Percentiles rank a stretch among this genome's conserved stretches.
Conservation (phyloP, 1,140 invertebrate genomes). For the Glossosoma conforme region DNA sequence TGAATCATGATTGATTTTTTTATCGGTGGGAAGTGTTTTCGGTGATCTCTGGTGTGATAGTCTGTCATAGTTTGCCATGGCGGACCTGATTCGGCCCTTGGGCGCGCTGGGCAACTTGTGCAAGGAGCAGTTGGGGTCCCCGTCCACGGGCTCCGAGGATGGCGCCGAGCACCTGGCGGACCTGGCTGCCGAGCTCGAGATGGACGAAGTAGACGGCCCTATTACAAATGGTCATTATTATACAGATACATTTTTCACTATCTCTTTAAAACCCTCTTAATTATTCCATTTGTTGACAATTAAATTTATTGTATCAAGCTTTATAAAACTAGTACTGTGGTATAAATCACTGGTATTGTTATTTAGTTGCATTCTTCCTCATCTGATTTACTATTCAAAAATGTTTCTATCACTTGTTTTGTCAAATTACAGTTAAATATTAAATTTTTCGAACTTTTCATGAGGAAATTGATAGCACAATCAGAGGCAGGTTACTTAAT, state of each 20-base stretch:
- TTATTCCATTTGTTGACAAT: neutral
- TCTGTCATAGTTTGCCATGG: slow-evolving; percentile 43
- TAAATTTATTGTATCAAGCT: neutral
- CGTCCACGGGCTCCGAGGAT: slow-evolving; percentile 76
- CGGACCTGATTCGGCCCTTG: slow-evolving; percentile 60
- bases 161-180: slow-evolving; percentile 55
- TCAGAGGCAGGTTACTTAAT: too few relatives aligned
- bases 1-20: too few relatives aligned
- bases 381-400: neutral
- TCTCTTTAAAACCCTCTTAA: neutral
- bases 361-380: too few relatives aligned
- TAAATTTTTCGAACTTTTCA: too few relatives aligned
- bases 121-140: slow-evolving; percentile 71
- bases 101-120: slow-evolving; percentile 32
- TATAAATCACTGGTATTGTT: neutral
- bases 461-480: too few relatives aligned
- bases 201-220: slow-evolving; percentile 69
- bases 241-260: neutral
- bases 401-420: neutral
- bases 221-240: slow-evolving; percentile 56
- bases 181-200: slow-evolving; percentile 68
- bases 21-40: too few relatives aligned
- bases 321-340: neutral
- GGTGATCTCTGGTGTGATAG: neutral
- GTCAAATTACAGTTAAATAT: too few relatives aligned